phyloP scores from a whole-genome alignment of 2,888 invertebrate genomes.

The Entomobrya proxima region DNA sequence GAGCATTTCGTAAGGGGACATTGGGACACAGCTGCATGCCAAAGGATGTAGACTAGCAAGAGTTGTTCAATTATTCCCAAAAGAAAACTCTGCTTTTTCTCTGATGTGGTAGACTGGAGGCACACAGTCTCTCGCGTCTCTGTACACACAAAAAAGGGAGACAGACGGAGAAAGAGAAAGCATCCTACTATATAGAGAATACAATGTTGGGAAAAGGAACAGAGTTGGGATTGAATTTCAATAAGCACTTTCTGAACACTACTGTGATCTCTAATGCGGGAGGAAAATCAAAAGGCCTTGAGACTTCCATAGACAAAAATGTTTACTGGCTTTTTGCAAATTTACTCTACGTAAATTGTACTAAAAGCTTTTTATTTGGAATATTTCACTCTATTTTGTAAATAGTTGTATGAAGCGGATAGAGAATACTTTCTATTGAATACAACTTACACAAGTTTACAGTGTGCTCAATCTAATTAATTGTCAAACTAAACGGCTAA shows the following conservation, averaged over 20 bases:
- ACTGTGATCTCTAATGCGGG: not conserved
- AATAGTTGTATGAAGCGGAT: too few species aligned
- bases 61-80: constrained; percentile 31
- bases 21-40: not conserved
- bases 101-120: not conserved
- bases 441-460: too few species aligned
- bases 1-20: constrained; percentile 14
- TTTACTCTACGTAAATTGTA: not conserved
- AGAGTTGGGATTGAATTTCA: constrained; percentile 11
- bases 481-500: too few species aligned
- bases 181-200: not conserved
- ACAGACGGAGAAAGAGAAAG: too few species aligned
- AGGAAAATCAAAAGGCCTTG: constrained; percentile 9
- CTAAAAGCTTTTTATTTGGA: not conserved
- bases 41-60: not conserved
- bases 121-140: not conserved
- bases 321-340: constrained; percentile 3
- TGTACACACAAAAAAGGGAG: not conserved
- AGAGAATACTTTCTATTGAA: too few species aligned
- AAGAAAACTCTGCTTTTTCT: constrained; percentile 16
- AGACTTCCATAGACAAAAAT: not conserved
- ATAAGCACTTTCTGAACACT: not conserved
- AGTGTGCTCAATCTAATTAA: too few species aligned
- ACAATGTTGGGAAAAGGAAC: not conserved
- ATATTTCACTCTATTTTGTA: too few species aligned